Conservation (phyloP, 2,797 vertebrate genomes). For the Chelon auratus region DNA sequence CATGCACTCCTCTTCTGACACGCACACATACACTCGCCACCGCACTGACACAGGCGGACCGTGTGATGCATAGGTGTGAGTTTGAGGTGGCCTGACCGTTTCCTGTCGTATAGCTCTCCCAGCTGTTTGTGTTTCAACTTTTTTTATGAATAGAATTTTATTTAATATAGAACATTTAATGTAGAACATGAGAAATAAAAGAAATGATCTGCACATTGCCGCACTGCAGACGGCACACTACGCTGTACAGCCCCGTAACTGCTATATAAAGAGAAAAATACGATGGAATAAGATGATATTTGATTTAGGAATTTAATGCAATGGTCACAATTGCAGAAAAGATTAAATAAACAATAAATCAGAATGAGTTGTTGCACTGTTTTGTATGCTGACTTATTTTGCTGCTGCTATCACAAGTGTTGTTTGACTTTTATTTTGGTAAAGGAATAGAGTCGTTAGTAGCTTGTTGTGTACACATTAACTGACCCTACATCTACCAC, state of each 20-base stretch:
- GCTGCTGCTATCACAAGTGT: too few species aligned
- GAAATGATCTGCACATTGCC: not conserved
- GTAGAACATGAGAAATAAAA: not conserved
- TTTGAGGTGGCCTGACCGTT: constrained; percentile 44
- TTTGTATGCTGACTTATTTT: too few species aligned
- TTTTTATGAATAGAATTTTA: not conserved
- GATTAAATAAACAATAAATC: not conserved
- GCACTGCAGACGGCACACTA: not conserved
- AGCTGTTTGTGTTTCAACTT: not conserved
- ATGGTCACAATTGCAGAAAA: too few species aligned
- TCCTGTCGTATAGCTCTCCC: constrained; percentile 3
- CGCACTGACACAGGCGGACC: not conserved
- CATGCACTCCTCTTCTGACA: not conserved
- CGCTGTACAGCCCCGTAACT: not conserved
- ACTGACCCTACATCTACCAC: not conserved
- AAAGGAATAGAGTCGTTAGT: too few species aligned
- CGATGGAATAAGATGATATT: not conserved
- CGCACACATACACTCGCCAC: too few species aligned
- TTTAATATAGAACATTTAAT: not conserved
- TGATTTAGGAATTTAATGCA: too few species aligned
- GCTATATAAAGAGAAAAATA: not conserved
- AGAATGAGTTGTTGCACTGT: not conserved
- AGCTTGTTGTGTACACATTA: too few species aligned
- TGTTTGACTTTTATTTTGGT: not conserved
- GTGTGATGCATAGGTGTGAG: not conserved